Evolutionary conservation across 2,797 vertebrate species (phyloP).

Genomic region (Neostethus bicornis): DNA sequence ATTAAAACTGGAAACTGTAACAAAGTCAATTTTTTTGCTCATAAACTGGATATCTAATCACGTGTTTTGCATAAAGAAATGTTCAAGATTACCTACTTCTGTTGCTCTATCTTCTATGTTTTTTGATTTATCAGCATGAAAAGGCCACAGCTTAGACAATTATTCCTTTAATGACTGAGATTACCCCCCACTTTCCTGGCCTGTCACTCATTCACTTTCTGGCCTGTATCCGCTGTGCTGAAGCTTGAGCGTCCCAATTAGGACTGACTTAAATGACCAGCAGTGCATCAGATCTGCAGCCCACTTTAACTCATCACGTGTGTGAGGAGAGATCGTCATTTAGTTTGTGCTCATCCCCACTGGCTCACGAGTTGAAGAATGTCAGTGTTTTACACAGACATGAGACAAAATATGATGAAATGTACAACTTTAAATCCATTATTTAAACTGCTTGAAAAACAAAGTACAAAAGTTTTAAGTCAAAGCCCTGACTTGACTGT

Average conservation of each 20-base stretch:
- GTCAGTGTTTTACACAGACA: constrained; percentile 11
- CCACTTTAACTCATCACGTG: constrained; percentile 50
- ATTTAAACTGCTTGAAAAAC: constrained; percentile 11
- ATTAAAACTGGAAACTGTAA: too few relatives aligned
- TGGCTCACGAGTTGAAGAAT: constrained; percentile 10
- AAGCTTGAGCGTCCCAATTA: constrained; percentile 65
- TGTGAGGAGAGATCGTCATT: constrained; percentile 33
- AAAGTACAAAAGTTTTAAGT: neutral
- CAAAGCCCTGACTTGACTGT: neutral
- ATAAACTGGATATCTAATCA: too few relatives aligned
- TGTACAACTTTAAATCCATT: constrained; percentile 16
- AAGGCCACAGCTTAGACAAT: constrained; percentile 67
- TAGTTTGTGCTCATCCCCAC: constrained; percentile 34
- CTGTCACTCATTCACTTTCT: constrained; percentile 65
- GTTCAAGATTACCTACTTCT: constrained; percentile 12
- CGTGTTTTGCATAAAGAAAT: constrained; percentile 3
- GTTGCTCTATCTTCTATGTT: constrained; percentile 14
- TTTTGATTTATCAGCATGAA: constrained; percentile 57
- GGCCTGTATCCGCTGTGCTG: constrained; percentile 50
- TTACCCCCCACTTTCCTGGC: constrained; percentile 52
- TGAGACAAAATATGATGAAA: neutral
- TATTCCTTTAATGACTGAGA: constrained; percentile 64
- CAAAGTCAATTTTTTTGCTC: too few relatives aligned
- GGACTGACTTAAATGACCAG: constrained; percentile 66
- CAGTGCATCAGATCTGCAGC: constrained; percentile 44